Evolutionary conservation across 2,797 vertebrate species (phyloP).

Genomic region (Betta splendens): DNA sequence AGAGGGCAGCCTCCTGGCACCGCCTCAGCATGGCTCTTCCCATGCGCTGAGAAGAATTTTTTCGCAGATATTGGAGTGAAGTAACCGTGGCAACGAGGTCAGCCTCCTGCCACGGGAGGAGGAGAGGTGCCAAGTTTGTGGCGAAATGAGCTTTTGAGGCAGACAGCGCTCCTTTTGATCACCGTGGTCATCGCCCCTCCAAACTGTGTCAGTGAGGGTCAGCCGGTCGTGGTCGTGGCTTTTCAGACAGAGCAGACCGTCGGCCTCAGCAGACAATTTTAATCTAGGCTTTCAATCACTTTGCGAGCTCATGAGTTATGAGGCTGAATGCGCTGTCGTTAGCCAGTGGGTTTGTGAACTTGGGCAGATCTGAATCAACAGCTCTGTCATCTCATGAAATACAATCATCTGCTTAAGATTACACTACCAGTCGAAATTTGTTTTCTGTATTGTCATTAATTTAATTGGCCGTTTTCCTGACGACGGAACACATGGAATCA

Average conservation of each 20-base stretch:
- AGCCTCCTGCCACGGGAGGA: conserved; percentile 56
- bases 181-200: conserved; percentile 27
- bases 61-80: conserved; percentile 61
- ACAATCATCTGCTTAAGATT: conserved; percentile 4
- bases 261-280: not conserved
- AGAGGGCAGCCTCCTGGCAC: conserved; percentile 9
- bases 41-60: conserved; percentile 36
- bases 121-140: conserved; percentile 54
- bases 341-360: conserved; percentile 10
- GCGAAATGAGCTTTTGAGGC: conserved; percentile 55
- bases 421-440: too few relatives aligned
- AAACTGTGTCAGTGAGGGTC: conserved; percentile 46
- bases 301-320: conserved; percentile 14
- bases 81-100: conserved; percentile 64
- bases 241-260: conserved; percentile 5
- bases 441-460: too few relatives aligned
- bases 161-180: conserved; percentile 58
- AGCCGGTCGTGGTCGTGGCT: conserved; percentile 16
- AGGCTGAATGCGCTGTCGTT: not conserved
- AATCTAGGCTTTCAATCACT: conserved; percentile 17
- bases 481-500: too few relatives aligned
- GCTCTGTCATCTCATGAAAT: conserved; percentile 9
- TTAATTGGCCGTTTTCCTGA: too few relatives aligned
- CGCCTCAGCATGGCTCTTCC: conserved; percentile 41
- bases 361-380: conserved; percentile 6